Conservation (phyloP, 2,888 invertebrate species). For the Tolmerus cingulatus region DNA sequence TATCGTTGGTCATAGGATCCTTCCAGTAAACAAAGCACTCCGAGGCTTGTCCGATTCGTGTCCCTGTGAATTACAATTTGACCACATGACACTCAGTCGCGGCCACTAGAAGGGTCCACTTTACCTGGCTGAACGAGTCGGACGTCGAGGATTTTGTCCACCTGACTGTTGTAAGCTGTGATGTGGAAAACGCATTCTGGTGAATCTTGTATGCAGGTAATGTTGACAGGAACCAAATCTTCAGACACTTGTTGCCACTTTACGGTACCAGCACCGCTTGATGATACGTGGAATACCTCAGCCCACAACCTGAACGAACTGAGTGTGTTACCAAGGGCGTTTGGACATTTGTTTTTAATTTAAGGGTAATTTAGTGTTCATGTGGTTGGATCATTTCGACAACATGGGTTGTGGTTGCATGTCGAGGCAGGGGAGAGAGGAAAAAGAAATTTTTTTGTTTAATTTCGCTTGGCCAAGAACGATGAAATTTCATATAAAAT, state of each 20-base stretch:
- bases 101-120: neutral
- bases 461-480: slow-evolving; percentile 18
- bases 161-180: slow-evolving; percentile 98
- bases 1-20: slow-evolving; percentile 95
- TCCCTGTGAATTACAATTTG: slow-evolving; percentile 70
- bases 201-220: slow-evolving; percentile 96
- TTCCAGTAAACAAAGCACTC: slow-evolving; percentile 99
- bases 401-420: slow-evolving; percentile 37
- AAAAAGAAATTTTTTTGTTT: neutral
- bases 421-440: slow-evolving; percentile 19
- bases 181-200: slow-evolving; percentile 98
- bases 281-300: slow-evolving; percentile 97
- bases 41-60: slow-evolving; percentile 95
- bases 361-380: slow-evolving; percentile 46
- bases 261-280: slow-evolving; percentile 89
- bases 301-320: slow-evolving; percentile 86
- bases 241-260: slow-evolving; percentile 99
- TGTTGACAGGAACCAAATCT: slow-evolving; percentile 97
- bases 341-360: slow-evolving; percentile 48
- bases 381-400: slow-evolving; percentile 38
- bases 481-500: neutral
- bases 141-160: slow-evolving; percentile 97
- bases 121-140: slow-evolving; percentile 95
- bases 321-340: slow-evolving; percentile 53
- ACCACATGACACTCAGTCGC: neutral